A percentile compares a stretch with the other conserved stretches of the same genome.
phyloP scores from a whole-genome alignment of 1,140 invertebrate species.

The Aphelenchoides besseyi region DNA sequence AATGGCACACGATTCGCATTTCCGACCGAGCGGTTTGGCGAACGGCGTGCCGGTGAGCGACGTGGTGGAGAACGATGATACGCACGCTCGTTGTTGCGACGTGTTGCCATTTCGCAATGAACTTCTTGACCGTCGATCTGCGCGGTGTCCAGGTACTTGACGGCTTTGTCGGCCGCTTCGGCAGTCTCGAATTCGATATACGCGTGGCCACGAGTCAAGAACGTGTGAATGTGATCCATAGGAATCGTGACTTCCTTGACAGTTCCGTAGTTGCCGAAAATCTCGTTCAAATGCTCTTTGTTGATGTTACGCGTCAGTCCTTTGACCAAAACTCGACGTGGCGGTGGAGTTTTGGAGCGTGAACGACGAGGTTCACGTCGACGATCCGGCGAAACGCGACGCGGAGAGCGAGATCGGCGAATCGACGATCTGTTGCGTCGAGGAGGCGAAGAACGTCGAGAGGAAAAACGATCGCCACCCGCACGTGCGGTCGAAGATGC shows the following conservation, averaged over 20 bases:
- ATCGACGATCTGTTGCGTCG: slow-evolving; percentile 21
- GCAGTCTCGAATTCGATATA: slow-evolving; percentile 89
- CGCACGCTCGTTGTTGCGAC: not conserved
- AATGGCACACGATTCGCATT: slow-evolving; percentile 29
- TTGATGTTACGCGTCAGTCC: slow-evolving; percentile 60
- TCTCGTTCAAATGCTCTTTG: slow-evolving; percentile 86
- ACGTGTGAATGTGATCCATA: slow-evolving; percentile 78
- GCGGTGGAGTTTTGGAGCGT: slow-evolving; percentile 29
- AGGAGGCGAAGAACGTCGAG: slow-evolving; percentile 48
- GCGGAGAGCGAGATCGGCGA: slow-evolving; percentile 24
- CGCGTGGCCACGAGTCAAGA: slow-evolving; percentile 81
- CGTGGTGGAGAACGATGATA: not conserved
- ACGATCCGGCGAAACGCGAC: slow-evolving; percentile 6
- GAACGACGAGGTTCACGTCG: slow-evolving; percentile 17
- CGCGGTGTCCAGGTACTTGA: slow-evolving; percentile 99
- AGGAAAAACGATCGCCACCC: slow-evolving; percentile 22
- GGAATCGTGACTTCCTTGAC: slow-evolving; percentile 86
- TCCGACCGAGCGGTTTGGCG: slow-evolving; percentile 21
- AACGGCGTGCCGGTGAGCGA: slow-evolving; percentile 34
- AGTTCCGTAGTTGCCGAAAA: slow-evolving; percentile 85
- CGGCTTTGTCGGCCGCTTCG: slow-evolving; percentile 93
- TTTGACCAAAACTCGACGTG: slow-evolving; percentile 13
- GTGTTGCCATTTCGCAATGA: slow-evolving; percentile 42
- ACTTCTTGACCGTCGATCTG: slow-evolving; percentile 59
- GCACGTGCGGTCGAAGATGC: slow-evolving; percentile 11